Conservation (phyloP, 2,797 vertebrate genomes). For the Hypotaenidia okinawae region DNA sequence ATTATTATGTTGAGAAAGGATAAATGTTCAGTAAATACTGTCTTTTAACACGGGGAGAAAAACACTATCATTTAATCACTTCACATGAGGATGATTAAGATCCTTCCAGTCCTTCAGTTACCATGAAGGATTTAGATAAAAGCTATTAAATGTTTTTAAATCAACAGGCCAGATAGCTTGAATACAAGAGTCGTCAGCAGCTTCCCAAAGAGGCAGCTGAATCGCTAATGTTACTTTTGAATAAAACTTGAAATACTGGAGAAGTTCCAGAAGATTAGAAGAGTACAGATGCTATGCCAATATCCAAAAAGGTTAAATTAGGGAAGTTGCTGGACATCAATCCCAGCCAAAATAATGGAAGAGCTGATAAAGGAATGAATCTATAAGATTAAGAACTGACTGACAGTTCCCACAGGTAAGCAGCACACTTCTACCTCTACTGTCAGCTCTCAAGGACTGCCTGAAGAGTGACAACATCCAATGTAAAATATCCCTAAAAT, state of each 20-base stretch:
- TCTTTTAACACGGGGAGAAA: not conserved
- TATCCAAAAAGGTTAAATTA: not conserved
- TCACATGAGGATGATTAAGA: not conserved
- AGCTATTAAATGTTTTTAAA: not conserved
- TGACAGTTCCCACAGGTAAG: not conserved
- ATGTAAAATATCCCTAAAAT: not conserved
- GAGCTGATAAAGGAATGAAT: not conserved
- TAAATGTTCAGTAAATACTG: not conserved
- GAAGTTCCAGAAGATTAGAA: constrained; percentile 1
- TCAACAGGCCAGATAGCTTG: not conserved
- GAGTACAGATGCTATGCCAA: not conserved
- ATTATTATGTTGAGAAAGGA: not conserved
- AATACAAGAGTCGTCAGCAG: not conserved
- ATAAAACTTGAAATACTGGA: not conserved
- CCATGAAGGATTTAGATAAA: not conserved
- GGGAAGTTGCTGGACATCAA: not conserved
- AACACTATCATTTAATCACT: not conserved
- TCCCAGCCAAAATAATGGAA: not conserved
- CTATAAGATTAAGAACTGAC: not conserved
- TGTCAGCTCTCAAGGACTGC: not conserved
- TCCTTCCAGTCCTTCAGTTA: not conserved
- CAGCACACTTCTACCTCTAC: not conserved
- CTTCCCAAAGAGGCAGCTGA: not conserved
- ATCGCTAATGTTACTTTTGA: not conserved
- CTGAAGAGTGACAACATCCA: not conserved